Conservation (phyloP, 92 coral and sea anemone genomes). For the Zoanthus gigantus region DNA sequence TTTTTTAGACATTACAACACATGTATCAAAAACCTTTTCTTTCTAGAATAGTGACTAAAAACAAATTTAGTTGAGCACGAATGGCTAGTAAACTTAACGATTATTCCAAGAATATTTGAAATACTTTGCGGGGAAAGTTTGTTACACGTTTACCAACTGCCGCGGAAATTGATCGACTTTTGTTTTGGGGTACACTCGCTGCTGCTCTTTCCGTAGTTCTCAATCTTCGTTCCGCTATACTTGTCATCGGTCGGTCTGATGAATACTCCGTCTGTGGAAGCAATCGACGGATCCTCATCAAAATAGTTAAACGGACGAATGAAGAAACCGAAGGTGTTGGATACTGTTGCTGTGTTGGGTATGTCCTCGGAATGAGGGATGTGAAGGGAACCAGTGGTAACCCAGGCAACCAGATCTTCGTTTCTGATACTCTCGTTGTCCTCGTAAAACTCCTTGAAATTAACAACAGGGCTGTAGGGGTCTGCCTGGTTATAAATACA, state of each 20-base stretch:
- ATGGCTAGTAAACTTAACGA: too few relatives aligned
- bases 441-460: slow-evolving; percentile 45
- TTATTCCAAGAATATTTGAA: too few relatives aligned
- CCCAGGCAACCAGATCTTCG: slow-evolving; percentile 75
- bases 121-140: too few relatives aligned
- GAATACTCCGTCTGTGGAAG: slow-evolving; percentile 61
- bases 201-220: slow-evolving; percentile 57
- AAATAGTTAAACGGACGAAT: slow-evolving; percentile 70
- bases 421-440: slow-evolving; percentile 61
- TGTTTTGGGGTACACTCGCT: slow-evolving; percentile 61
- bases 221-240: slow-evolving; percentile 45
- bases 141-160: slow-evolving; percentile 31
- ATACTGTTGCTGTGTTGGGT: slow-evolving; percentile 63
- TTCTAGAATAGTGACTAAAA: too few relatives aligned
- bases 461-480: slow-evolving; percentile 69
- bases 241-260: slow-evolving; percentile 45
- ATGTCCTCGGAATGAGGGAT: slow-evolving; percentile 72
- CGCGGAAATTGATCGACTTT: slow-evolving; percentile 45
- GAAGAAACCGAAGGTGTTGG: slow-evolving; percentile 64
- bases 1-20: too few relatives aligned
- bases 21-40: too few relatives aligned
- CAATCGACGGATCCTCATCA: slow-evolving; percentile 75
- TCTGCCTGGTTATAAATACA: slow-evolving; percentile 77
- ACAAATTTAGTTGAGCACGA: too few relatives aligned
- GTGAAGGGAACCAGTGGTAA: slow-evolving; percentile 61